Base-by-base conservation (phyloP, 2,797 vertebrate genomes). In the Tokudaia tokunoshimensis region DNA sequence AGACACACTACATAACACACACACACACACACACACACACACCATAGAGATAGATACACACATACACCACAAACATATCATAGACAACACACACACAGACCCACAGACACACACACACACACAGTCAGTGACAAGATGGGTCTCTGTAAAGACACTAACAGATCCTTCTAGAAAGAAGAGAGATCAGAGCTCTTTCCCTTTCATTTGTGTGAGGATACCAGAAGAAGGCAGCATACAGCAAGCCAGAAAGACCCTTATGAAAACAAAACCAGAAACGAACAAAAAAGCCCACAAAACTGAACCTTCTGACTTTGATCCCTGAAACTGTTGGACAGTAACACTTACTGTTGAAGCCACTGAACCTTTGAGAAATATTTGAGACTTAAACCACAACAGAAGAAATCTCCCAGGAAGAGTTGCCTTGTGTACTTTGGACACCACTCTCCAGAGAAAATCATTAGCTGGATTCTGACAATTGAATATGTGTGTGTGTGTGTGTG, bases 381-480 rank as follows among this genome's bases (percentile, higher is more conserved):
- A 37, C 17, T 74, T 29, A 50, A 88, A 72, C 15, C 3, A 2
- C 4, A 50, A 31, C 52, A 80, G 57, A 57, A 22, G 22, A 82
- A 70, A 47, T 26, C 12, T 15, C 29, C 63, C 17, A 26, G 20
- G 70, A 86, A 78, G 88, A 80, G 14, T 41, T 52, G 17, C 70
- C 67, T 79, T 50, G 8, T 0, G 50, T 31, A 20, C 26, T 50
- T 6, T 0, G 22, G n/a, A 55, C 0, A 55, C 37, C 1, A 47
- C 50, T 74, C 4, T 50, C 14, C 44, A 78, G 5, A 29, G 85
- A 83, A 14, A 75, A 57, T 55, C 22, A 80, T 11, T 81, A 78
- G 29, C 6, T 67, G 13, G 59, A 85, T 72, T 59, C 37, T 31
- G 6, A 83, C 10, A 29, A 15, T 2, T 41, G 26, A 17, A 24